phyloP scores from a whole-genome alignment of 2,888 invertebrate genomes.

The Orgyia antiqua region DNA sequence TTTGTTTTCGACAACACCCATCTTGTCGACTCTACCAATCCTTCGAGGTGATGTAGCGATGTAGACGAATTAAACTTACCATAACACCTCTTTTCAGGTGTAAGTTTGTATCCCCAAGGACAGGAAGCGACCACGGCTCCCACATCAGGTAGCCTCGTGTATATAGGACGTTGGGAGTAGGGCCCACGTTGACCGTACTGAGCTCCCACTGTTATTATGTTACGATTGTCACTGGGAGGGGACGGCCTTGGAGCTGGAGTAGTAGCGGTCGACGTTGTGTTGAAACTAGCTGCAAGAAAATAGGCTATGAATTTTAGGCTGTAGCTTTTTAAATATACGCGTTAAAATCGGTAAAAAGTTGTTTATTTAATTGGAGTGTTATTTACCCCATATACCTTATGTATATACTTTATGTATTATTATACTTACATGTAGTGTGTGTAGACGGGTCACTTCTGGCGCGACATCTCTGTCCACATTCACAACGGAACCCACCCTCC shows the following conservation, averaged over 20 bases:
- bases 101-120: conserved; percentile 88
- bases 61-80: conserved; percentile 47
- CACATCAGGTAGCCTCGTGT: conserved; percentile 35
- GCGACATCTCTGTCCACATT: conserved; percentile 45
- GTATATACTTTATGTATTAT: no score
- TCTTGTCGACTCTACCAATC: no score
- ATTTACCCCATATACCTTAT: no score
- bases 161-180: conserved; percentile 43
- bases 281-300: conserved; percentile 6
- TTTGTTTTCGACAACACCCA: no score
- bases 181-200: conserved; percentile 62
- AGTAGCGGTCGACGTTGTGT: conserved; percentile 14
- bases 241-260: conserved; percentile 19
- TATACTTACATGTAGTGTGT: conserved; percentile 29
- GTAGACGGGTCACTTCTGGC: conserved; percentile 29
- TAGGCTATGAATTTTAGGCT: no score
- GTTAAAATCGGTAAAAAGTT: no score
- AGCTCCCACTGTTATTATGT: conserved; percentile 64
- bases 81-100: conserved; percentile 82
- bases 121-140: conserved; percentile 70
- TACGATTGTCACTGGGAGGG: conserved; percentile 33
- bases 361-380: no score
- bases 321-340: neutral
- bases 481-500: conserved; percentile 86
- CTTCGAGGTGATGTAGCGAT: no score